Evolutionary conservation across 2,888 invertebrate genomes (phyloP), one percentile per base, ranked within the genome.

Genomic region (Callyntrura guangdongensis): DNA sequence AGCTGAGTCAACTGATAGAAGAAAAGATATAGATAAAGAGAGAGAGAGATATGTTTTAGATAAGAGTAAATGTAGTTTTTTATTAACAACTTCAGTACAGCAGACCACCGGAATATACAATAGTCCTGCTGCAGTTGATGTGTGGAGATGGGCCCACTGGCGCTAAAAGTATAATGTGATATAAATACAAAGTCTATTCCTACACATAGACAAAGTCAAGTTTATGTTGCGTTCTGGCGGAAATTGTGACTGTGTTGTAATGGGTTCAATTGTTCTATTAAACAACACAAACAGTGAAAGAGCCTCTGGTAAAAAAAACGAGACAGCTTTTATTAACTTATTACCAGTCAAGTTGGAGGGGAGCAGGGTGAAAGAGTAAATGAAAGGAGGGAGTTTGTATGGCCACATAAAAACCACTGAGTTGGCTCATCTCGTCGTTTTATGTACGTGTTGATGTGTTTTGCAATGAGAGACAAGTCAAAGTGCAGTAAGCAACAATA

Each of bases 241-340:
- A 87, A 87, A 72, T 81, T 45, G 82, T 56, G 53, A n/a, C 25
- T 22, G 72, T 12, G 69, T 36, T n/a, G 45, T 82, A 72, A 72
- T 67, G 81, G 53, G 61, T 72, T 88, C 88, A 88, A 88, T 88
- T 88, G 88, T 88, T 88, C 69, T 81, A 69, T n/a, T 88, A 53
- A 53, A 85, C 85, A 85, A n/a, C 69, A 86, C 47, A 45, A 12
- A 67, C 64, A 20, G n/a, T 36, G 36, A 36, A 36, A 64, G 64
- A 22, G 45, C 20, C 11, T 22, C 72, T 22, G 12, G 47, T 49
- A 12, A 47, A 59, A 83, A 53, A 22, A 49, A n/a, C n/a, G 22
- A 27, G 53, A 14, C 36, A 36, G 27, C 74, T 74, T 74, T 74
- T 74, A 74, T 74, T 49, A 74, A 74, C 20, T 47, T 74, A 74